phyloP scores from a whole-genome alignment of 2,888 invertebrate species.

The Euplexia lucipara region DNA sequence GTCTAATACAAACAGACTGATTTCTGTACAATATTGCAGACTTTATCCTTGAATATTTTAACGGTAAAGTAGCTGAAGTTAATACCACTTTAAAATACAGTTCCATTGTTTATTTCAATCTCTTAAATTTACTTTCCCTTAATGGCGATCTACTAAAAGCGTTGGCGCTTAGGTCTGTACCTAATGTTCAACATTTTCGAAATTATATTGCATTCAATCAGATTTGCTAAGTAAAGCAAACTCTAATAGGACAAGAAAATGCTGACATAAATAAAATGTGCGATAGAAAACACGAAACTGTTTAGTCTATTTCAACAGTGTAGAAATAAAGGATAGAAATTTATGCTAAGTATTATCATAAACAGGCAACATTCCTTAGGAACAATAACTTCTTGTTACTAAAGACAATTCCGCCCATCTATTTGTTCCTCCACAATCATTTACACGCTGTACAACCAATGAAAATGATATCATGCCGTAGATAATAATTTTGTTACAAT shows the following conservation, averaged over 20 bases:
- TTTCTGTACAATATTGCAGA: conserved; percentile 43
- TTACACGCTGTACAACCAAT: conserved; percentile 42
- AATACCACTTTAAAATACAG: conserved; percentile 26
- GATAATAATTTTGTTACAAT: conserved; percentile 35
- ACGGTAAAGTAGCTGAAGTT: conserved; percentile 10
- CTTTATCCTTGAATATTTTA: conserved; percentile 49
- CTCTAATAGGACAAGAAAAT: conserved; percentile 38
- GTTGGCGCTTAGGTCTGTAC: conserved; percentile 25
- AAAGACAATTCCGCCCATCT: conserved; percentile 37
- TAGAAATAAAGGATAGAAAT: conserved; percentile 15
- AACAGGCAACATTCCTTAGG: conserved; percentile 22
- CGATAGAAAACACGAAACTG: conserved; percentile 46
- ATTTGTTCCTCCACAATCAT: conserved; percentile 40
- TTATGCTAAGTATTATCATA: conserved; percentile 24
- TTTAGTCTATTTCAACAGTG: conserved; percentile 26
- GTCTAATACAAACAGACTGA: conserved; percentile 41
- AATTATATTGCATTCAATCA: conserved; percentile 50
- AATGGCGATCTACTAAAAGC: conserved; percentile 40
- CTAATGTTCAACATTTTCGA: conserved; percentile 49
- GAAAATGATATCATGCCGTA: conserved; percentile 46
- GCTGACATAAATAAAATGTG: conserved; percentile 37
- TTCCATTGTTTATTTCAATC: conserved; percentile 31
- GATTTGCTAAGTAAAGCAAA: conserved; percentile 50
- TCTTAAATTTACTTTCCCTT: conserved; percentile 44
- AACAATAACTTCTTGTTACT: conserved; percentile 52